Evolutionary conservation across 1,140 invertebrate genomes (phyloP).

Genomic region (Drosophila subpulchrella): DNA sequence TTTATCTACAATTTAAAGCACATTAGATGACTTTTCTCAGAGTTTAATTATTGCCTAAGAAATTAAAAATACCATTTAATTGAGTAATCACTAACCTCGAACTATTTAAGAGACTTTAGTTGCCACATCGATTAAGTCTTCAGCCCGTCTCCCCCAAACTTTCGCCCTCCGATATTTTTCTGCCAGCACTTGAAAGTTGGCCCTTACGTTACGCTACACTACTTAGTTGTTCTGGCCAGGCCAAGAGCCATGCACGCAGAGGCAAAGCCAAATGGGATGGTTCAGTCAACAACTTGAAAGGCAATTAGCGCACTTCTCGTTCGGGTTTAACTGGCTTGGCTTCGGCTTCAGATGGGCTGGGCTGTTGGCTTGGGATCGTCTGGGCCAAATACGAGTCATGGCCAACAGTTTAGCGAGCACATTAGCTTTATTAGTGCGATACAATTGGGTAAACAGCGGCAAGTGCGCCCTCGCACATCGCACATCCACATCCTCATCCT

Average conservation of each 20-base stretch:
- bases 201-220: conserved; percentile 10
- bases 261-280: conserved; percentile 48
- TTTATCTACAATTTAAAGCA: too few relatives aligned
- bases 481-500: neutral
- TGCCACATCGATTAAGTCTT: conserved; percentile 28
- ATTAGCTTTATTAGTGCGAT: conserved; percentile 77
- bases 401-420: conserved; percentile 69
- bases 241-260: conserved; percentile 17
- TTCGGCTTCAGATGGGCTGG: conserved; percentile 4
- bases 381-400: conserved; percentile 59
- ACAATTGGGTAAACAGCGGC: conserved; percentile 56
- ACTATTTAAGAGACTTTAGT: conserved; percentile 12
- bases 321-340: conserved; percentile 7
- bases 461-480: conserved; percentile 20
- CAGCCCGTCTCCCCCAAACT: conserved; percentile 9
- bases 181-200: conserved; percentile 30
- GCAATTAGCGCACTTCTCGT: conserved; percentile 69
- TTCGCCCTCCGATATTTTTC: conserved; percentile 16
- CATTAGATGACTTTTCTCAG: too few relatives aligned
- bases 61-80: neutral
- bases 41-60: neutral
- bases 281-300: conserved; percentile 75
- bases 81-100: neutral
- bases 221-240: conserved; percentile 21
- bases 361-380: conserved; percentile 44